A percentile compares a stretch with the other conserved stretches of the same genome.
These are phyloP conservation scores for Hormaphis cornu DNA, from an alignment of 1,140 invertebrate genomes.

Conservation along the genomic window DNA sequence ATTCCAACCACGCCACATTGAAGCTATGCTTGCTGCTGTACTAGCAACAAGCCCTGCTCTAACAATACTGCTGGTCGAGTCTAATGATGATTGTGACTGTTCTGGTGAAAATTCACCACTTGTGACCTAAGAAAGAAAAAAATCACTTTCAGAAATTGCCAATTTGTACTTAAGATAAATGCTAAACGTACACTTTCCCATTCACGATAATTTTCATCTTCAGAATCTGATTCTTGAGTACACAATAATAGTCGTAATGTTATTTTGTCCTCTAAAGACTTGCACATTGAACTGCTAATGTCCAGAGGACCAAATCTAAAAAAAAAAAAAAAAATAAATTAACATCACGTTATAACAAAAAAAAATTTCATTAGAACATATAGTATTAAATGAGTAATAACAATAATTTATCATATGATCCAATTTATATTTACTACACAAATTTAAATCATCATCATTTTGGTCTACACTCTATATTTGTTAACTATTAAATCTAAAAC, in stretches of 20 bases:
- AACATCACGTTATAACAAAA: no score
- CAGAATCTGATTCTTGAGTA: neutral
- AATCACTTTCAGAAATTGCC: neutral
- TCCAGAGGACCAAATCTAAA: neutral
- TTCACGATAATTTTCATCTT: slow-evolving; percentile 27
- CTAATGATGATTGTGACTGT: neutral
- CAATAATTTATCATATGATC: no score
- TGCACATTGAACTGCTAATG: neutral
- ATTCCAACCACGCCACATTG: slow-evolving; percentile 16
- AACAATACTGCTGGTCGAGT: slow-evolving; percentile 11
- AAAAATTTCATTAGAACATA: no score
- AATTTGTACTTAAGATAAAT: neutral
- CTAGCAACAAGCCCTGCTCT: slow-evolving; percentile 11
- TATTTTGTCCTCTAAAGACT: slow-evolving; percentile 1
- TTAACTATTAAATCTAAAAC: no score
- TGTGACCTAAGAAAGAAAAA: neutral
- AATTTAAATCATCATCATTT: no score
- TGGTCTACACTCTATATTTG: no score
- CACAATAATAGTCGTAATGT: neutral
- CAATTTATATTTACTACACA: no score
- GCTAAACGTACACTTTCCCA: slow-evolving; percentile 8
- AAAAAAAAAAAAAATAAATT: neutral
- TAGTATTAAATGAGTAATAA: no score
- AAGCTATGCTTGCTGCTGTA: slow-evolving; percentile 7
- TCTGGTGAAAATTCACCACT: neutral